These are phyloP conservation scores for Lamprotornis superbus DNA, from an alignment of 2,113 vertebrate genomes.

Conservation along the genomic window DNA sequence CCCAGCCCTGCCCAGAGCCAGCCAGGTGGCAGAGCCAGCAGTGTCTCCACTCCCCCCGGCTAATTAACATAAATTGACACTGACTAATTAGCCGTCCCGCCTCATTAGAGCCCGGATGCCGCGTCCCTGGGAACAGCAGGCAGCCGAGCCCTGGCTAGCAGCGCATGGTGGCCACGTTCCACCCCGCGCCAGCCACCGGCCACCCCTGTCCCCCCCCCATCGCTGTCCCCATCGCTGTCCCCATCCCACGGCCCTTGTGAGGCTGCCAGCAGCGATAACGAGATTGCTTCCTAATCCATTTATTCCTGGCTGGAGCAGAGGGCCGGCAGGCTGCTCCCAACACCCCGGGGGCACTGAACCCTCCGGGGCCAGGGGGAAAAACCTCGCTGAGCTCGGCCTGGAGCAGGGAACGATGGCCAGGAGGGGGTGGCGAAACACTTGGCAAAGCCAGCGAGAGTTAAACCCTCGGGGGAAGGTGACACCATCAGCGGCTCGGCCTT, in stretches of 20 bases:
- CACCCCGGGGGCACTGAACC: rapidly evolving
- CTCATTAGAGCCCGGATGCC: background rate
- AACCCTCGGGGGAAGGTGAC: background rate
- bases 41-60: background rate
- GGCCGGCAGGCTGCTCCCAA: background rate
- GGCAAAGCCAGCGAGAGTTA: rapidly evolving
- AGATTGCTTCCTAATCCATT: background rate
- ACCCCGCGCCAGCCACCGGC: rapidly evolving
- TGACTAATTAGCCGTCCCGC: slow-evolving; percentile 18
- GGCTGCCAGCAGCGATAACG: background rate
- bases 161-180: rapidly evolving
- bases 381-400: rapidly evolving
- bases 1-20: background rate
- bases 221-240: background rate
- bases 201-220: background rate
- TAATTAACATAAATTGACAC: slow-evolving; percentile 36
- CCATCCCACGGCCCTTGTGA: rapidly evolving
- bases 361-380: background rate
- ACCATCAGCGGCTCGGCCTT: rapidly evolving
- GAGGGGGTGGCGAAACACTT: rapidly evolving
- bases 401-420: rapidly evolving
- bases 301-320: background rate
- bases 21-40: background rate
- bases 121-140: background rate
- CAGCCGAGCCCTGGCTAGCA: background rate